These are phyloP conservation scores for Antrozous pallidus DNA, from an alignment of 2,797 vertebrate species.

Conservation along the genomic window DNA sequence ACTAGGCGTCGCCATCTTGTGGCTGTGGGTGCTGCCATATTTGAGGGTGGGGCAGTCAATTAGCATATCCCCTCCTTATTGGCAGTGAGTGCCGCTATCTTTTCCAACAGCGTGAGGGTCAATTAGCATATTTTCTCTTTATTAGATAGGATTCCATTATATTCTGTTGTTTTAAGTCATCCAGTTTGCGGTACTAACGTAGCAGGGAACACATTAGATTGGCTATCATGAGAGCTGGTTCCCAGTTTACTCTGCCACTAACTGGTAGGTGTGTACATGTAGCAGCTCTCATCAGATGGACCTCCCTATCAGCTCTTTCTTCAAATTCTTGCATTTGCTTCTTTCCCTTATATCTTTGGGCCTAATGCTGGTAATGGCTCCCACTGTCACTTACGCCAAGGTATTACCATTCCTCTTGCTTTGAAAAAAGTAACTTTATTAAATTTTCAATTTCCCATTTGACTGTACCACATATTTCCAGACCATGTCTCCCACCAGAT, in stretches of 20 bases:
- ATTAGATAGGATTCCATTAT: background rate
- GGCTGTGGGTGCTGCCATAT: no score
- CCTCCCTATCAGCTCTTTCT: background rate
- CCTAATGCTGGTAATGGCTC: background rate
- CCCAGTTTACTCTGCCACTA: background rate
- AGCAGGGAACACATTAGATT: background rate
- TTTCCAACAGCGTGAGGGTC: no score
- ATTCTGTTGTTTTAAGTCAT: background rate
- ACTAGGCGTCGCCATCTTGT: no score
- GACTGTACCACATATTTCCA: background rate
- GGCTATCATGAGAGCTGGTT: background rate
- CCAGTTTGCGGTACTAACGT: background rate
- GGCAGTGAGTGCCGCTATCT: no score
- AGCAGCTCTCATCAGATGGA: background rate
- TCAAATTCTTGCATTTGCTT: background rate
- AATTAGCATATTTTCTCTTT: no score
- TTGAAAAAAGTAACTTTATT: background rate
- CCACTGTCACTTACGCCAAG: background rate
- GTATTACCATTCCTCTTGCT: background rate
- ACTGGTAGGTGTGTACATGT: rapidly evolving
- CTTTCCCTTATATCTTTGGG: background rate
- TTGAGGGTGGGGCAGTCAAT: no score
- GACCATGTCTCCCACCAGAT: background rate
- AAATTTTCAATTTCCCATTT: background rate
- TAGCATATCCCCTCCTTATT: no score